Evolutionary conservation across 2,797 vertebrate species (phyloP).

Genomic region (Taenioides sp.): DNA sequence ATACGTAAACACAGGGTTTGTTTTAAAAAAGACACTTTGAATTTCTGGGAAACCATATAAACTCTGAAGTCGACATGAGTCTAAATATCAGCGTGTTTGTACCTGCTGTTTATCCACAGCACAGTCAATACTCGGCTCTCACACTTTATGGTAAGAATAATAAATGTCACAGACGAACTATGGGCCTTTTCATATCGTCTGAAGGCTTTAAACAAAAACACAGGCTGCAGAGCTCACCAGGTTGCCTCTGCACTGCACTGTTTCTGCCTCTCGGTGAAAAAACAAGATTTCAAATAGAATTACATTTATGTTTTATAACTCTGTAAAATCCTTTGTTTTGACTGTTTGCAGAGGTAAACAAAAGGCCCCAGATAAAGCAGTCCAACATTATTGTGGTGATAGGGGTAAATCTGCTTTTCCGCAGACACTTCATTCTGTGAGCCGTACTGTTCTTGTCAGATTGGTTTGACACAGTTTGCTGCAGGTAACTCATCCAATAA

Average conservation of each 20-base stretch:
- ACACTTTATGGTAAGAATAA: neutral
- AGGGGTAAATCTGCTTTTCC: neutral
- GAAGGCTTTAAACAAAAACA: slow-evolving; percentile 7
- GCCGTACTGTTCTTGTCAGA: neutral
- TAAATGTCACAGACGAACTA: slow-evolving; percentile 1
- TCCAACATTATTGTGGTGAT: neutral
- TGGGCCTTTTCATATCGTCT: neutral
- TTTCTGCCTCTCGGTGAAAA: neutral
- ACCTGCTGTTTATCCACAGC: slow-evolving; percentile 13
- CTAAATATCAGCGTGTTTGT: slow-evolving; percentile 26
- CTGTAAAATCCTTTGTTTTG: slow-evolving; percentile 5
- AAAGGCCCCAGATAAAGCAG: neutral
- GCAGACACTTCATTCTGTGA: neutral
- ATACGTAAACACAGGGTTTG: slow-evolving; percentile 13
- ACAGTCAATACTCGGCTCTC: slow-evolving; percentile 14
- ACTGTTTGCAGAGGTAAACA: neutral
- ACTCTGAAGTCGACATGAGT: slow-evolving; percentile 25
- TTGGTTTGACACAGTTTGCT: neutral
- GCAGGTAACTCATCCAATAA: neutral
- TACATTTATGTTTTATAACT: slow-evolving; percentile 7
- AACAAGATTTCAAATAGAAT: slow-evolving; percentile 10
- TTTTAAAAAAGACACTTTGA: slow-evolving; percentile 26
- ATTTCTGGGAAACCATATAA: slow-evolving; percentile 32
- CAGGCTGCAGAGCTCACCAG: neutral
- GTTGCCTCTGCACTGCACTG: neutral